phyloP scores from a whole-genome alignment of 2,113 vertebrate species.

The Rhea americana region DNA sequence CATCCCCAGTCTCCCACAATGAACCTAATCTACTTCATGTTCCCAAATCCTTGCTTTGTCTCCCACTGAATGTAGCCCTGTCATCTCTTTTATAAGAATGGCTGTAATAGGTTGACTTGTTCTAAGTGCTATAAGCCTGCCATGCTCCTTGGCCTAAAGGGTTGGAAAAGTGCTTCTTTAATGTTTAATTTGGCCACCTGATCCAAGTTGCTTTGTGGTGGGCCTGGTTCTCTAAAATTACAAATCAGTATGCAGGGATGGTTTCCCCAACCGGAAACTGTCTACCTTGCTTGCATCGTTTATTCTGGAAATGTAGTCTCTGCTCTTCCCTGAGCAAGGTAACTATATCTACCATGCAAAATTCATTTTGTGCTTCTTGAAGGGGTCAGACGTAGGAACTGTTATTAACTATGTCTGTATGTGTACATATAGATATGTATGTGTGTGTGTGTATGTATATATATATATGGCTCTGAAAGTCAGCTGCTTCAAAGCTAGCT shows the following conservation, averaged over 20 bases:
- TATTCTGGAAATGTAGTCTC: not conserved
- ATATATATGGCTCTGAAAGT: not conserved
- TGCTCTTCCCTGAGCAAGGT: not conserved
- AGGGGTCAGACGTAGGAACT: not conserved
- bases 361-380: not conserved
- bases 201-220: not conserved
- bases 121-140: not conserved
- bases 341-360: not conserved
- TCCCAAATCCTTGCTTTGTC: not conserved
- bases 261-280: not conserved
- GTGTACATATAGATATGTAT: too few species aligned
- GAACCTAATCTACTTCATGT: not conserved
- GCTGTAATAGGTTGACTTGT: not conserved
- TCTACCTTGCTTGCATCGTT: not conserved
- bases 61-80: not conserved
- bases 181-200: not conserved
- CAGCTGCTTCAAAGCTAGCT: not conserved
- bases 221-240: not conserved
- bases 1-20: not conserved
- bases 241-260: not conserved
- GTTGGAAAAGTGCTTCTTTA: not conserved
- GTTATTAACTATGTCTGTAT: not conserved
- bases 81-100: not conserved
- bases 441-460: too few species aligned
- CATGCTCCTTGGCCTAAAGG: not conserved